Evolutionary conservation across 1,140 invertebrate genomes (phyloP), one percentile per base, ranked within the genome.

Genomic region (Hycleus cichorii): DNA sequence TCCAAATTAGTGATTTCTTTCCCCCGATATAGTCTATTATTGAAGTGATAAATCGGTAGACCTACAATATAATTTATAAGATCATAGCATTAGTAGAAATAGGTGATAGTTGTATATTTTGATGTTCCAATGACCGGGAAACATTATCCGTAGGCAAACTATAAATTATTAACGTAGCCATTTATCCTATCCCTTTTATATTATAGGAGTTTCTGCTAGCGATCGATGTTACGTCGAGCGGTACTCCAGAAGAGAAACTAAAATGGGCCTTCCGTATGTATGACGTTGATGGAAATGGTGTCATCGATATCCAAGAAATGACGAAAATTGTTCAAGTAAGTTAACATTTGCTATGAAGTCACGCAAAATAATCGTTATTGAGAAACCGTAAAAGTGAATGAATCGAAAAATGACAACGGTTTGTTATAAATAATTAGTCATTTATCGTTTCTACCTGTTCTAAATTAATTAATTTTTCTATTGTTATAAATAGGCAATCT

Each of bases 201-300:
- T 51, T 84, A 59, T 83, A 95, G 91, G 94, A 96, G 82, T 97
- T 97, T 78, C 81, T 97, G 68, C 80, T 96, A 73, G 96, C 96
- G 66, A 98, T 98, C 73, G 97, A 97, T 78, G 95, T 98, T 50
- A 98, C 95, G 56, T 95, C 93, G 60, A 93, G 93, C 63, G 95
- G 95, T 48, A 97, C 95, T 64, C 93, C 95, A 7, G 93, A 98
- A 75, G 95, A 99, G 75, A 98, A 98, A 78, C 82, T 99, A 44
- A 96, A 98, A 79, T 99, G 96, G 97, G 97, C 97, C 44, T 99
- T 99, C 81, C 86, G 91, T 72, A 94, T 94, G 91, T 98, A 98
- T 75, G 97, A 99, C 74, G 96, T 98, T n/a, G 95, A 99, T 76
- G 94, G 93, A 24, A 98, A 99, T 76, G 97, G 97, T 58, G 93